Conservation (phyloP, 2,888 invertebrate species). For the Prenolepis imparis region DNA sequence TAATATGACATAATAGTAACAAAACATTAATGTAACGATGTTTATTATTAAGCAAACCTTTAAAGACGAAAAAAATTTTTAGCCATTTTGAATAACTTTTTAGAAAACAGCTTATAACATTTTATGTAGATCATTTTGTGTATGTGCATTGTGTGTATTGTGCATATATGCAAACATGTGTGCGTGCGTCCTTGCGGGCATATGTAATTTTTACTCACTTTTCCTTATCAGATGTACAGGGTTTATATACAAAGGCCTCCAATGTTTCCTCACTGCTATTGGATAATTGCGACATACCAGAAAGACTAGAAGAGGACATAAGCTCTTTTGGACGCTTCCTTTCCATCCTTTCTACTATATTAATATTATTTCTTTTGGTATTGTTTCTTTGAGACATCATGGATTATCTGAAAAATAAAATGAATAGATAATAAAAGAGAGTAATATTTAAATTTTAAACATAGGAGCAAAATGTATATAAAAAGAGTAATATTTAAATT, state of each 20-base stretch:
- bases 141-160: not conserved
- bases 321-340: constrained; percentile 84
- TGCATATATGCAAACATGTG: not conserved
- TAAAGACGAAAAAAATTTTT: not conserved
- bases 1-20: no score
- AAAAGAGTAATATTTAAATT: no score
- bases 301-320: constrained; percentile 85
- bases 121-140: not conserved
- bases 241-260: constrained; percentile 83
- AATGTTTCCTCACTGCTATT: constrained; percentile 85
- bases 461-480: not conserved
- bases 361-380: constrained; percentile 63
- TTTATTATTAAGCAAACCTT: not conserved
- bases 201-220: constrained; percentile 72
- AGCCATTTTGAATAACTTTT: not conserved
- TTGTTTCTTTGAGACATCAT: constrained; percentile 79
- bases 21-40: no score
- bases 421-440: not conserved
- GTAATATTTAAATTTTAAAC: not conserved
- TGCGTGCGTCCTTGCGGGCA: not conserved
- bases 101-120: not conserved
- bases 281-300: constrained; percentile 85
- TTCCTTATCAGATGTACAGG: constrained; percentile 80
- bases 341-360: constrained; percentile 79
- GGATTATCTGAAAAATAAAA: constrained; percentile 58